These are phyloP conservation scores for Pterostichus niger DNA, from an alignment of 2,888 invertebrate genomes.

Conservation along the genomic window DNA sequence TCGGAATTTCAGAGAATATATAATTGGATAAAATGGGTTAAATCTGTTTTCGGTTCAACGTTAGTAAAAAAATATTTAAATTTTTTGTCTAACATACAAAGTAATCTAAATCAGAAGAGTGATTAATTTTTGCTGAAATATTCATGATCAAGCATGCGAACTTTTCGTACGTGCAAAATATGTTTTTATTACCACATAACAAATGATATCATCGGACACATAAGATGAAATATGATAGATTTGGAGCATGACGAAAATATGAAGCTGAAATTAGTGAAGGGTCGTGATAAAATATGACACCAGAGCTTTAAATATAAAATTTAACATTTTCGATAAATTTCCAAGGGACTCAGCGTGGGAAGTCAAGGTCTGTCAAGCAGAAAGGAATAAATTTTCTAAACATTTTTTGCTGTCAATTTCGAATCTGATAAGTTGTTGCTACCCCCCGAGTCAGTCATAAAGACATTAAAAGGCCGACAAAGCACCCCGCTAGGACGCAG, in stretches of 20 bases:
- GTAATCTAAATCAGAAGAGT: not conserved
- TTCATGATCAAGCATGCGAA: not conserved
- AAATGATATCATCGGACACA: conserved; percentile 39
- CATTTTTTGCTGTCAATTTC: conserved; percentile 64
- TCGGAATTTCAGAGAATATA: too few species aligned
- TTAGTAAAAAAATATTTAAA: not conserved
- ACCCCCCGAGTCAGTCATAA: conserved; percentile 57
- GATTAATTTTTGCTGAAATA: conserved; percentile 12
- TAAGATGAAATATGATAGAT: conserved; percentile 50
- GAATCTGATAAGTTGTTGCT: conserved; percentile 52
- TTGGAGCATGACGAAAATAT: conserved; percentile 29
- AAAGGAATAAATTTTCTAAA: conserved; percentile 64
- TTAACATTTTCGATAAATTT: conserved; percentile 49
- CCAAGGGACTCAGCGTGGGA: conserved; percentile 51
- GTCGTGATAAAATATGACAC: conserved; percentile 48
- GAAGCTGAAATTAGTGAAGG: conserved; percentile 43
- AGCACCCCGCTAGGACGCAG: conserved; percentile 18
- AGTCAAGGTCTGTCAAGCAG: conserved; percentile 42
- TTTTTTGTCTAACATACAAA: not conserved
- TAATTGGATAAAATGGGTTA: too few species aligned
- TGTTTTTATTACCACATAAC: conserved; percentile 46
- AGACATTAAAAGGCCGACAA: conserved; percentile 64
- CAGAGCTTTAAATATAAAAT: conserved; percentile 36
- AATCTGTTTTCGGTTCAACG: not conserved
- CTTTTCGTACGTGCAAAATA: conserved; percentile 34